A percentile compares a stretch with the other conserved stretches of the same genome.
These are phyloP conservation scores for Agonopterix subpropinquella DNA, from an alignment of 2,888 invertebrate genomes.

Conservation along the genomic window DNA sequence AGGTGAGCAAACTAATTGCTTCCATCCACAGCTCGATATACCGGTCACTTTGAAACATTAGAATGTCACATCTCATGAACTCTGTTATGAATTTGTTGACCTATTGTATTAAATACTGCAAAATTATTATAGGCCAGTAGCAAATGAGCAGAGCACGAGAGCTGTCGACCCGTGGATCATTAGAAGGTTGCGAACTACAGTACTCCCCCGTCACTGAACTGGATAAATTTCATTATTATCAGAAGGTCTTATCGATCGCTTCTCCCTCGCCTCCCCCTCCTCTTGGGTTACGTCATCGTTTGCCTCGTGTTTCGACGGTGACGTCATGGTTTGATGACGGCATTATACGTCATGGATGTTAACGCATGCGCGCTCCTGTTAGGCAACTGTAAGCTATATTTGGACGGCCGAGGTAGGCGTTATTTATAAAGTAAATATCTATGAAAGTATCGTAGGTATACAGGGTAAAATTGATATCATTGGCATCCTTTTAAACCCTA, in stretches of 20 bases:
- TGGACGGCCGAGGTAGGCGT: conserved; percentile 25
- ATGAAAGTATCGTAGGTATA: too few species aligned
- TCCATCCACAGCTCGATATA: conserved; percentile 10
- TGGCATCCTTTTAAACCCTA: too few species aligned
- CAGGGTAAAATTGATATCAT: too few species aligned
- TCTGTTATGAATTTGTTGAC: conserved; percentile 44
- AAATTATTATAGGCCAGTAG: too few species aligned
- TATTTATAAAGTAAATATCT: not conserved
- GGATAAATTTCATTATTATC: conserved; percentile 35
- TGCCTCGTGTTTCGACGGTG: conserved; percentile 31
- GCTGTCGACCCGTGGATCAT: too few species aligned
- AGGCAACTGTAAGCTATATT: conserved; percentile 21
- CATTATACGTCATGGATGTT: conserved; percentile 39
- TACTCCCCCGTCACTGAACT: conserved; percentile 43
- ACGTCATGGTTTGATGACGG: conserved; percentile 51
- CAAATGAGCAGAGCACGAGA: too few species aligned
- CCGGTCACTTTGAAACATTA: conserved; percentile 20
- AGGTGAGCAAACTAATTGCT: too few species aligned
- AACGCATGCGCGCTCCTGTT: conserved; percentile 41
- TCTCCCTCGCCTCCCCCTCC: conserved; percentile 20
- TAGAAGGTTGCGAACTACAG: too few species aligned
- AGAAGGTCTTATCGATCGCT: conserved; percentile 41
- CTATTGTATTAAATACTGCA: conserved; percentile 17
- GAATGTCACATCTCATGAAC: conserved; percentile 44
- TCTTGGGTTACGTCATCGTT: conserved; percentile 52